Percentiles rank a stretch among this genome's conserved stretches.
Evolutionary conservation across 1,140 invertebrate species (phyloP).

Genomic region (Stenopsyche tienmushanensis): DNA sequence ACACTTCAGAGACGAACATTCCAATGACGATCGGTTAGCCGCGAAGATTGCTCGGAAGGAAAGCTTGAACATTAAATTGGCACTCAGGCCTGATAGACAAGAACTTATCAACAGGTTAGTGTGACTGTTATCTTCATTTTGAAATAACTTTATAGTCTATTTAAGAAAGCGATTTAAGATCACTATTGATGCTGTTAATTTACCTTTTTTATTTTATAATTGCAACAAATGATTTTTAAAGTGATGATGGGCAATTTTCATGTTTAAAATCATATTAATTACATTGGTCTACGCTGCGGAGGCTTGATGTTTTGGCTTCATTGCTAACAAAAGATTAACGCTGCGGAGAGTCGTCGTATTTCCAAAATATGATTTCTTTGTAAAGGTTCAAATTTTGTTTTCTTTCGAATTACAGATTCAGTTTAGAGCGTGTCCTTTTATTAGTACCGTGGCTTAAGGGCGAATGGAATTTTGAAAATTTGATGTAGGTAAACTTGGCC

Average conservation of each 20-base stretch:
- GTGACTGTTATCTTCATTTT: background rate
- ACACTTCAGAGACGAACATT: conserved; percentile 70
- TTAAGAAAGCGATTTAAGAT: no score
- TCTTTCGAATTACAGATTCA: conserved; percentile 41
- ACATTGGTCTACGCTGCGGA: background rate
- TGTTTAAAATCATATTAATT: no score
- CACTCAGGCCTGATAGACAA: conserved; percentile 86
- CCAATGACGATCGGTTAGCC: conserved; percentile 65
- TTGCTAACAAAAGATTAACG: background rate
- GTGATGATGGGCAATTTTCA: no score
- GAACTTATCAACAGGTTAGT: conserved; percentile 83
- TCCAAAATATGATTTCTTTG: background rate
- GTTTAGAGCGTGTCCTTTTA: conserved; percentile 39
- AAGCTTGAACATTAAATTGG: conserved; percentile 91
- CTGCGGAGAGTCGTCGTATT: background rate
- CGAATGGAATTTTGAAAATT: conserved; percentile 42
- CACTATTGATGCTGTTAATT: no score
- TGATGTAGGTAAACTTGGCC: conserved; percentile 40
- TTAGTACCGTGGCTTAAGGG: conserved; percentile 40
- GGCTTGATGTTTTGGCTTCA: conserved; percentile 5
- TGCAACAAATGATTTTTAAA: no score
- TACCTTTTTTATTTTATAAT: no score
- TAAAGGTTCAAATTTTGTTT: conserved; percentile 20
- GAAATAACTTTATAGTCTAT: no score
- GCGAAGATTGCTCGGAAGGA: conserved; percentile 94